phyloP scores from a whole-genome alignment of 1,140 invertebrate species.

The Yoshiicerus persimilis region DNA sequence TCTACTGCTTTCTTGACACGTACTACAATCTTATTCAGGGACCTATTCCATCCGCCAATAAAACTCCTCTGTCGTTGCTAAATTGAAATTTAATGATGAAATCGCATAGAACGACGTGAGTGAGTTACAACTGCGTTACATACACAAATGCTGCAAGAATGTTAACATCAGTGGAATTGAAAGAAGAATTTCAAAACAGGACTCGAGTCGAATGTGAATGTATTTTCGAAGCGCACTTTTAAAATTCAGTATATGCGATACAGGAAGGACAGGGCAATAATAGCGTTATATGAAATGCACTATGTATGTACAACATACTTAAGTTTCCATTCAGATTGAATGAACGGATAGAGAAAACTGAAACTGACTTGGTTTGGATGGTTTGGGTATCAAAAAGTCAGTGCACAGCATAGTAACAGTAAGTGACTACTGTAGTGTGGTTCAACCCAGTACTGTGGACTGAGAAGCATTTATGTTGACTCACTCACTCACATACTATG shows the following conservation, averaged over 20 bases:
- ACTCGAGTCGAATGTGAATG: not conserved
- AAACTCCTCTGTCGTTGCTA: not conserved
- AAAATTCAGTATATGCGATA: not conserved
- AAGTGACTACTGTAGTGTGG: no score
- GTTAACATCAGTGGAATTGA: not conserved
- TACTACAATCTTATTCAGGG: no score
- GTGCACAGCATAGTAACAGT: no score
- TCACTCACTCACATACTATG: not conserved
- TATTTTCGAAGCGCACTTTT: not conserved
- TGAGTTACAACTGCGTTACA: not conserved
- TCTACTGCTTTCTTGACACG: no score
- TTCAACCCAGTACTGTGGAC: no score
- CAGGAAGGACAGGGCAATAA: not conserved
- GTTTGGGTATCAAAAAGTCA: no score
- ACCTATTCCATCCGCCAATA: not conserved
- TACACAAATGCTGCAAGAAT: not conserved
- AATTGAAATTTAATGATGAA: not conserved
- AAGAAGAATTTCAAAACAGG: not conserved
- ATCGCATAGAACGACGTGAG: no score
- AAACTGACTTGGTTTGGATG: not conserved
- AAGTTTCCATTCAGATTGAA: not conserved
- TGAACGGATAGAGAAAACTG: not conserved
- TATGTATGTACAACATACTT: not conserved
- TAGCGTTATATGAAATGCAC: not conserved
- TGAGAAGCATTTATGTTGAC: not conserved